phyloP scores from a whole-genome alignment of 2,888 invertebrate genomes.

The Meliscaeva auricollis region DNA sequence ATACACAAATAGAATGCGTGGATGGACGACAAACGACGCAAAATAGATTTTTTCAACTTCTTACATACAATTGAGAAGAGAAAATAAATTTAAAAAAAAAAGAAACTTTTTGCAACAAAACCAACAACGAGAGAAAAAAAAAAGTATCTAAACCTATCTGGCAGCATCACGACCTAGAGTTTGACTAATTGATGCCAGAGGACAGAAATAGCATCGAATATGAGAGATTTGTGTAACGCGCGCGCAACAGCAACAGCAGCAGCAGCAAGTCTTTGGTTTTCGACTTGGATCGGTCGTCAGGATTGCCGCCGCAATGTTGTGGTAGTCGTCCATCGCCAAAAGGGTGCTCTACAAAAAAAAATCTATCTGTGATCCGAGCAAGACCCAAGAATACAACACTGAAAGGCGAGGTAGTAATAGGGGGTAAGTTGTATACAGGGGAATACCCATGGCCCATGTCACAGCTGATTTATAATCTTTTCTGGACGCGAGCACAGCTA shows the following conservation, averaged over 20 bases:
- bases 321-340: slow-evolving; percentile 45
- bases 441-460: slow-evolving; percentile 54
- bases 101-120: slow-evolving; percentile 31
- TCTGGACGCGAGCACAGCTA: slow-evolving; percentile 32
- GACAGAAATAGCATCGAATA: slow-evolving; percentile 71
- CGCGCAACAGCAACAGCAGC: slow-evolving; percentile 20
- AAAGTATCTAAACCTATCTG: slow-evolving; percentile 66
- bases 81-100: slow-evolving; percentile 16
- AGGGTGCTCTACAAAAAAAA: slow-evolving; percentile 48
- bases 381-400: slow-evolving; percentile 19
- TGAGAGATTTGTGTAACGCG: slow-evolving; percentile 61
- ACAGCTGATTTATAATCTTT: slow-evolving; percentile 72
- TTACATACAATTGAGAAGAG: slow-evolving; percentile 27
- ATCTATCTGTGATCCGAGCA: slow-evolving; percentile 44
- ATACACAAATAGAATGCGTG: slow-evolving; percentile 71
- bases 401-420: slow-evolving; percentile 8
- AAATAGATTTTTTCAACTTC: slow-evolving; percentile 51
- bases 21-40: slow-evolving; percentile 54
- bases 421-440: background rate
- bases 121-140: slow-evolving; percentile 36
- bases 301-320: background rate
- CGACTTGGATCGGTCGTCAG: slow-evolving; percentile 24
- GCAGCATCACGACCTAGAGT: slow-evolving; percentile 73
- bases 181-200: slow-evolving; percentile 73
- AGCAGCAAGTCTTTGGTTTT: background rate